Conservation (phyloP, 2,888 invertebrate genomes). For the Agonopterix heracliana region DNA sequence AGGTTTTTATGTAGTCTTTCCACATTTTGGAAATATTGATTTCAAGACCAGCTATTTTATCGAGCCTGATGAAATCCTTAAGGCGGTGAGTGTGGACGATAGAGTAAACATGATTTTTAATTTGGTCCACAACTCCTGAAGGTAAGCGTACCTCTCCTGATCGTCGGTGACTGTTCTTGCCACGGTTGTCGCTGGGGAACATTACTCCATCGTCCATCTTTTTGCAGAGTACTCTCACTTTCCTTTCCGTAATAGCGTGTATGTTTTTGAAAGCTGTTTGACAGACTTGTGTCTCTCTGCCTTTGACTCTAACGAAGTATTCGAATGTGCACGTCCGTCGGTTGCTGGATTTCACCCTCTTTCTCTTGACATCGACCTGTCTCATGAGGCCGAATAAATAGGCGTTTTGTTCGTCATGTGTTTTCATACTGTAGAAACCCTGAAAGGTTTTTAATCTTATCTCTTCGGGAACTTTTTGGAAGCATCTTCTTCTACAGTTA, state of each 20-base stretch:
- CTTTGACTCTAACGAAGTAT: slow-evolving; percentile 73
- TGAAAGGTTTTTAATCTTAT: slow-evolving; percentile 70
- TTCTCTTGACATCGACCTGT: slow-evolving; percentile 74
- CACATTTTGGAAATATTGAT: slow-evolving; percentile 77
- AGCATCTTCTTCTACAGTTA: slow-evolving; percentile 71
- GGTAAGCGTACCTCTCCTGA: slow-evolving; percentile 71
- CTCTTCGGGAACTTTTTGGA: slow-evolving; percentile 68
- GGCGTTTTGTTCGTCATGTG: slow-evolving; percentile 76
- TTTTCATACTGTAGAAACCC: slow-evolving; percentile 74
- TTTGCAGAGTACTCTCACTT: slow-evolving; percentile 74
- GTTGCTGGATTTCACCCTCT: slow-evolving; percentile 71
- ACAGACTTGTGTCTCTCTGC: slow-evolving; percentile 74
- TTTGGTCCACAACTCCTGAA: slow-evolving; percentile 64
- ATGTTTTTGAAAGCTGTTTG: slow-evolving; percentile 77
- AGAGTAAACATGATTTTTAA: slow-evolving; percentile 73
- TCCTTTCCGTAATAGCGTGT: slow-evolving; percentile 74
- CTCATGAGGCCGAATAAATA: slow-evolving; percentile 76
- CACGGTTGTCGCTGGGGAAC: slow-evolving; percentile 75
- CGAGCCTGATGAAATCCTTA: slow-evolving; percentile 70
- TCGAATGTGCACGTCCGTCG: slow-evolving; percentile 75
- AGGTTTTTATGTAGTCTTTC: slow-evolving; percentile 74
- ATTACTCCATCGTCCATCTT: slow-evolving; percentile 77
- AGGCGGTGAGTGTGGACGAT: slow-evolving; percentile 70
- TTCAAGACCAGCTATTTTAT: slow-evolving; percentile 73
- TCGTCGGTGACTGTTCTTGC: slow-evolving; percentile 70